phyloP scores from a whole-genome alignment of 2,113 vertebrate species.

The Thamnophis sirtalis region DNA sequence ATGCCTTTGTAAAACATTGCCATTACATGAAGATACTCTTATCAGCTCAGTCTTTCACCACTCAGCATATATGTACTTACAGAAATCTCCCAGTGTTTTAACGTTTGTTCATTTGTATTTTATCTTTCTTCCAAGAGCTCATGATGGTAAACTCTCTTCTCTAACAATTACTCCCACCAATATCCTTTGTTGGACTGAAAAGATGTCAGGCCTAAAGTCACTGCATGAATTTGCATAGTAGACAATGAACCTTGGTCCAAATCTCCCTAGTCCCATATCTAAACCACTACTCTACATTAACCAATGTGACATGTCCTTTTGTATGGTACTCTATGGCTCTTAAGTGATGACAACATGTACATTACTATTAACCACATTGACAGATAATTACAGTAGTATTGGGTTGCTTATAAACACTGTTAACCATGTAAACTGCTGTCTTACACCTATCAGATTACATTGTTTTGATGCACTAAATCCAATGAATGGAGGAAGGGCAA shows the following conservation, averaged over 20 bases:
- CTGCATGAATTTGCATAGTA: background rate
- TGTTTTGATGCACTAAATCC: background rate
- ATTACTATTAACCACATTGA: background rate
- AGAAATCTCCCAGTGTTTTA: background rate
- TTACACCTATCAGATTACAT: background rate
- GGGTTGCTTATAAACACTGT: background rate
- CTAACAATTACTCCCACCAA: background rate
- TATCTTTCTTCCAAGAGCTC: background rate
- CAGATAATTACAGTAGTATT: fast-evolving
- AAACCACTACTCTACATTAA: background rate
- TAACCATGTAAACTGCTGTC: fast-evolving
- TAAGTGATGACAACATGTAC: background rate
- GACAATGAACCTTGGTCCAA: background rate
- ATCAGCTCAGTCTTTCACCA: background rate
- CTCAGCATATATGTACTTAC: background rate
- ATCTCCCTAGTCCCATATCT: background rate
- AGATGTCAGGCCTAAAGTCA: background rate
- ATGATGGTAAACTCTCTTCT: background rate
- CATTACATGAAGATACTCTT: background rate
- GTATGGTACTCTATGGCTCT: background rate
- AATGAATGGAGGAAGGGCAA: background rate
- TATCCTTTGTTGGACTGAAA: background rate
- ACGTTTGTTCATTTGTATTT: background rate
- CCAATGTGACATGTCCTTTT: background rate
- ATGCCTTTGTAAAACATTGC: background rate